Evolutionary conservation across 2,888 invertebrate genomes (phyloP).

Genomic region (Hedya salicella): DNA sequence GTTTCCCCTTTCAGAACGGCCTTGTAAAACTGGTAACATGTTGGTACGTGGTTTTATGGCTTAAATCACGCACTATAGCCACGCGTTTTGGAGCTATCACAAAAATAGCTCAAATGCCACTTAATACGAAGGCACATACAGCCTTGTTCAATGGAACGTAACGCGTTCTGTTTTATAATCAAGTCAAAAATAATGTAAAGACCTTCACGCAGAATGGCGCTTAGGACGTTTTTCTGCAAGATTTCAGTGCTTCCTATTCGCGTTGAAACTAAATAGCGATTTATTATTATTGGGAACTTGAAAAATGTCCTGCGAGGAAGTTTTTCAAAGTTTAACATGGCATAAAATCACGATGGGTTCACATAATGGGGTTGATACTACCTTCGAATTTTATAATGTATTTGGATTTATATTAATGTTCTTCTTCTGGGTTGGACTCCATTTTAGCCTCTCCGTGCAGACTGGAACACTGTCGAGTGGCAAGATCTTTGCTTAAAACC

Average conservation of each 20-base stretch:
- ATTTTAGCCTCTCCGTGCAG: too few relatives aligned
- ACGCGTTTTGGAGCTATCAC: neutral
- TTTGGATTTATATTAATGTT: too few relatives aligned
- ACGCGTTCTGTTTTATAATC: neutral
- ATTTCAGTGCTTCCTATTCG: constrained; percentile 20
- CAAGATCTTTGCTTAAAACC: too few relatives aligned
- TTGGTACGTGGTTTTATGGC: constrained; percentile 39
- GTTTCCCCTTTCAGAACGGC: constrained; percentile 38
- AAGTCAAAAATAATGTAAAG: constrained; percentile 1
- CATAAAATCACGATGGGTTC: constrained; percentile 1
- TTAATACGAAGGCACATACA: neutral
- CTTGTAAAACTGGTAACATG: constrained; percentile 41
- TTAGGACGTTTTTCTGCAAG: constrained; percentile 9
- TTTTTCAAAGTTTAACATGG: constrained; percentile 21
- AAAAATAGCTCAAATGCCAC: neutral
- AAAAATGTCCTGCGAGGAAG: constrained; percentile 31
- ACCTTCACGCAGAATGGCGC: neutral
- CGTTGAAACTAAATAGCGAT: constrained; percentile 36
- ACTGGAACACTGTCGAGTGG: too few relatives aligned
- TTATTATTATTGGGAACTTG: constrained; percentile 36
- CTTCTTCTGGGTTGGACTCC: too few relatives aligned
- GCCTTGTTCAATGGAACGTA: neutral
- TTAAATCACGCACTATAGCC: constrained; percentile 36
- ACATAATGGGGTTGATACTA: constrained; percentile 10
- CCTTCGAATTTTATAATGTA: too few relatives aligned